Percentiles rank a stretch among this genome's conserved stretches.
Evolutionary conservation across 2,888 invertebrate species (phyloP).

Genomic region (Andrena flavipes): DNA sequence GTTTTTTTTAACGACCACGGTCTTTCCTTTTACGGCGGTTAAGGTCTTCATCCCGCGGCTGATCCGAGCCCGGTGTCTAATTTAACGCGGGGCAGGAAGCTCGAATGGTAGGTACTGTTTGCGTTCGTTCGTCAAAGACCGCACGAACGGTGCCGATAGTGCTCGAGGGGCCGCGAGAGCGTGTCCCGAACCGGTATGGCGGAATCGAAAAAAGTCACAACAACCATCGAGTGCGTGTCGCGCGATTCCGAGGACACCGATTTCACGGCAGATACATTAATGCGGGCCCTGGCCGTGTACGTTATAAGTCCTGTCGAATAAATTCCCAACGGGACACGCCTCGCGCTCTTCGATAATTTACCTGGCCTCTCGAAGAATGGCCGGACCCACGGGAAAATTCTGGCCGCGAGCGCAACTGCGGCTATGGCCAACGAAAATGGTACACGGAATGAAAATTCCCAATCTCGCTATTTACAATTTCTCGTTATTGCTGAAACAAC

Average conservation of each 20-base stretch:
- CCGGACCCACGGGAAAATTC: conserved; percentile 34
- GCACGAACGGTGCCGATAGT: conserved; percentile 54
- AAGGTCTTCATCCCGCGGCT: conserved; percentile 18
- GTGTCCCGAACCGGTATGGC: conserved; percentile 67
- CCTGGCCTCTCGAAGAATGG: conserved; percentile 32
- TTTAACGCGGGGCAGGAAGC: not conserved
- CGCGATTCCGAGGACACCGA: conserved; percentile 79
- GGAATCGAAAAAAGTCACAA: conserved; percentile 64
- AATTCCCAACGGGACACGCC: conserved; percentile 64
- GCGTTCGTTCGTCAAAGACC: conserved; percentile 57
- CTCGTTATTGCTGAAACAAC: too few species aligned
- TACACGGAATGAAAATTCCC: too few species aligned
- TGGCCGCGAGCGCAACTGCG: not conserved
- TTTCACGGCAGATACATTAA: conserved; percentile 82
- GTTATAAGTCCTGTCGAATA: conserved; percentile 70
- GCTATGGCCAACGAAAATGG: too few species aligned
- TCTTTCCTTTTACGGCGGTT: conserved; percentile 1
- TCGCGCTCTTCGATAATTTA: conserved; percentile 65
- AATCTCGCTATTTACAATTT: too few species aligned
- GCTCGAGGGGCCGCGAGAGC: conserved; percentile 46
- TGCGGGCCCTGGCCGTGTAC: conserved; percentile 71
- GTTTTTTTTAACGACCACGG: conserved; percentile 5
- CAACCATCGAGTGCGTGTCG: conserved; percentile 79
- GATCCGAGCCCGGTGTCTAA: conserved; percentile 17
- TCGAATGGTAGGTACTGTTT: not conserved